Evolutionary conservation across 2,113 vertebrate genomes (phyloP), one percentile per base, ranked within the genome.

Genomic region (Lichenostomus cassidix): DNA sequence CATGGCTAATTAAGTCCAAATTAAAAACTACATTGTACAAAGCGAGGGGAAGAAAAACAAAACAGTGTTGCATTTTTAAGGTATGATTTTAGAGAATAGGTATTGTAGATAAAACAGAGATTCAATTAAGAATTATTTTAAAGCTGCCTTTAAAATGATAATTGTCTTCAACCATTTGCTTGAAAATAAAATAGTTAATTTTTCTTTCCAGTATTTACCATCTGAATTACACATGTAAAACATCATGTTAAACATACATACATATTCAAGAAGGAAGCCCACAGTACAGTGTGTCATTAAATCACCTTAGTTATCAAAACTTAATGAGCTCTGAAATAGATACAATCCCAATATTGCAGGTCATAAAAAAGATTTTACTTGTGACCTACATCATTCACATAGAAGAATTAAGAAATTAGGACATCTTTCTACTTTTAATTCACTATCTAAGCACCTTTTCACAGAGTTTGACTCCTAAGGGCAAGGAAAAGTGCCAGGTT

Each of bases 251-350:
- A 95, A 92, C 56, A 83, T 24, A 87, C 46, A 79, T 24, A 84
- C 15, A 56, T n/a, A 44, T 12, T 24, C 23, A 91, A 80, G 60
- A 55, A 62, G 75, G 87, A 64, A 46, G 1, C 19, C 12, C 79
- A 70, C 58, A 47, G 60, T 59, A 92, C 67, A 79, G 35, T 15
- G 20, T 81, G 67, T 68, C 87, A 92, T 90, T 94, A 97, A 90
- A 94, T 83, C 87, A 94, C 87, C 70, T 90, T 75, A 81, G 91
- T 97, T 97, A 98, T 97, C 97, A 95, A 96, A 97, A 97, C 95
- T 97, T 97, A 98, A 98, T 97, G 95, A 97, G 90, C 92, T 98
- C 94, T 97, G 97, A 98, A 98, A 97, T 93, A 97, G 97, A 97
- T 94, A 97, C 88, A 97, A 79, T 97, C 92, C 85, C 91, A 96